Conservation (phyloP, 2,888 invertebrate species). For the Arrhopalites spinosus region DNA sequence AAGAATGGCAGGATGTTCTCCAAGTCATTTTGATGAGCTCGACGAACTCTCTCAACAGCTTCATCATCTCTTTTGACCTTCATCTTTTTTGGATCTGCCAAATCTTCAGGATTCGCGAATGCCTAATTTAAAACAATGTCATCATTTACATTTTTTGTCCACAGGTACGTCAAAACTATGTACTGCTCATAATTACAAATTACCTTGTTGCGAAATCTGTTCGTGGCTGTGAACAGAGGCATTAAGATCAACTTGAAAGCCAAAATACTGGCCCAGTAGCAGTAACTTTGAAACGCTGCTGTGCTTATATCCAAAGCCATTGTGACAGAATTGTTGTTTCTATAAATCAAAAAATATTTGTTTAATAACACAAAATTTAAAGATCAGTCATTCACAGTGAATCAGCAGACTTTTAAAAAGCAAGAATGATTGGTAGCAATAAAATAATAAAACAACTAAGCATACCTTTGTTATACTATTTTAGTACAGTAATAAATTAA, state of each 20-base stretch:
- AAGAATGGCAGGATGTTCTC: conserved; percentile 71
- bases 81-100: conserved; percentile 57
- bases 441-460: too few species aligned
- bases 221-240: conserved; percentile 60
- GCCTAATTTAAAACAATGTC: conserved; percentile 59
- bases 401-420: too few species aligned
- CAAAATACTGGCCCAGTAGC: conserved; percentile 52
- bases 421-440: too few species aligned
- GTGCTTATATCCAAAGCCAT: conserved; percentile 12
- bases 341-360: neutral
- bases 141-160: too few species aligned
- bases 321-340: neutral
- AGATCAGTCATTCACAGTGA: too few species aligned
- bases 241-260: conserved; percentile 62
- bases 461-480: too few species aligned
- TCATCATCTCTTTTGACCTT: conserved; percentile 61
- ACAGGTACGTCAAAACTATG: too few species aligned
- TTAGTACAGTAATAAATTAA: too few species aligned
- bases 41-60: conserved; percentile 64
- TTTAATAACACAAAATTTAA: neutral
- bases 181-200: too few species aligned
- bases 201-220: conserved; percentile 61
- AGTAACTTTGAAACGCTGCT: conserved; percentile 16
- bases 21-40: conserved; percentile 71
- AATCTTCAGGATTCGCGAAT: conserved; percentile 65